Base-by-base conservation (phyloP, 2,797 vertebrate genomes). In the Phrynocephalus forsythii region DNA sequence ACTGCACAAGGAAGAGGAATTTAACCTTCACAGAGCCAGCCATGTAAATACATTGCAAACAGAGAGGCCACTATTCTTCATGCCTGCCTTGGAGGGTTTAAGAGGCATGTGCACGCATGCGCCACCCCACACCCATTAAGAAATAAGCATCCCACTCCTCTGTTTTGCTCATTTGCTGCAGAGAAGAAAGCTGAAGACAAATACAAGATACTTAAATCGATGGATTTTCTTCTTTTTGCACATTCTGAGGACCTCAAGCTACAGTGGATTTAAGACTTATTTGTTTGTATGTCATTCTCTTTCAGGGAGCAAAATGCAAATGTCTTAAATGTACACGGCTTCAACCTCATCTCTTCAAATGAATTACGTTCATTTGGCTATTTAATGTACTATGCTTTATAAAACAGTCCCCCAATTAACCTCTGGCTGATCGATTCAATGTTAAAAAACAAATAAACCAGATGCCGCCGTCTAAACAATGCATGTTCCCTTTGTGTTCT, bases 1-100 rank as follows among this genome's bases (percentile, higher is more conserved):
- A 52, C n/a, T 16, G 73, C 81, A 48, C 83, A 82, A 87, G 88
- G 48, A 33, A 71, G 80, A 69, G 81, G 67, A 93, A 82, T 67
- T 72, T 0, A 90, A 88, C 50, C 91, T 87, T 63, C 38, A 73
- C 20, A n/a, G 30, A 76, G 60, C 76, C 85, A 85, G 90, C 73
- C 88, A 30, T 71, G 69, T 85, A 91, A 86, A 3, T 0, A 0
- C 24, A 66, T 50, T 83, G 60, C 89, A 91, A 68, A 89, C 22
- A 83, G 75, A 80, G 82, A 30, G 0, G 73, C 73, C 77, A 68
- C 87, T 83, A 44, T 91, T 91, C 85, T 79, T 90, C 33, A 50
- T 28, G 44, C 50, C 56, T 9, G 6, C 67, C 9, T 71, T 1
- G 44, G 85, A 84, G 56, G 24, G 20, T 26, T 60, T 28, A 30